A percentile compares a stretch with the other conserved stretches of the same genome.
Evolutionary conservation across 2,797 vertebrate species (phyloP).

Genomic region (Pantherophis vulpinus): DNA sequence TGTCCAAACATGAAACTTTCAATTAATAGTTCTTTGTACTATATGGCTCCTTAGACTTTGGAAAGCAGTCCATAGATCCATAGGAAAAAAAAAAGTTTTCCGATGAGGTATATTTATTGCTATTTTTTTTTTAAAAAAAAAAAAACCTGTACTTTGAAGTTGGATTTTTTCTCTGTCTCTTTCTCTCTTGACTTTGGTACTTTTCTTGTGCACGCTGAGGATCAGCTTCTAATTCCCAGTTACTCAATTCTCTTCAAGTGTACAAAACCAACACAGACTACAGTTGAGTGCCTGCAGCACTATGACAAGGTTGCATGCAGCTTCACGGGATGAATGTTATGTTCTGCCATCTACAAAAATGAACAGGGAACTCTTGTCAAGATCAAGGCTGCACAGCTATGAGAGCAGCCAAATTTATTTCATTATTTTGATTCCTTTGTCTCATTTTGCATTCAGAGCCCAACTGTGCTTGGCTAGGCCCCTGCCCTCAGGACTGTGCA

Average conservation of each 20-base stretch:
- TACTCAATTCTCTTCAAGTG: not conserved
- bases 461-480: not conserved
- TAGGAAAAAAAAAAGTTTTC: not conserved
- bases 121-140: not conserved
- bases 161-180: not conserved
- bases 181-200: not conserved
- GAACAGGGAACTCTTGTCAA: slow-evolving; percentile 24
- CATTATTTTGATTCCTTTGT: not conserved
- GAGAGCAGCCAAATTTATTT: slow-evolving; percentile 3
- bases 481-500: not conserved
- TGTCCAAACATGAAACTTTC: not conserved
- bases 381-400: slow-evolving; percentile 8
- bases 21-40: not conserved
- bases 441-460: slow-evolving; percentile 11
- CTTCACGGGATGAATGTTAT: not conserved
- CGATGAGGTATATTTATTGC: not conserved
- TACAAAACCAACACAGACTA: not conserved
- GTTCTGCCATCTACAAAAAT: not conserved
- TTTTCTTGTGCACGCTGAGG: not conserved
- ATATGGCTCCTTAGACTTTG: not conserved
- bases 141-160: not conserved
- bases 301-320: slow-evolving; percentile 13
- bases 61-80: not conserved
- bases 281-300: not conserved
- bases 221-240: not conserved